Conservation (phyloP, 2,797 vertebrate species). For the Cirrhinus molitorella region DNA sequence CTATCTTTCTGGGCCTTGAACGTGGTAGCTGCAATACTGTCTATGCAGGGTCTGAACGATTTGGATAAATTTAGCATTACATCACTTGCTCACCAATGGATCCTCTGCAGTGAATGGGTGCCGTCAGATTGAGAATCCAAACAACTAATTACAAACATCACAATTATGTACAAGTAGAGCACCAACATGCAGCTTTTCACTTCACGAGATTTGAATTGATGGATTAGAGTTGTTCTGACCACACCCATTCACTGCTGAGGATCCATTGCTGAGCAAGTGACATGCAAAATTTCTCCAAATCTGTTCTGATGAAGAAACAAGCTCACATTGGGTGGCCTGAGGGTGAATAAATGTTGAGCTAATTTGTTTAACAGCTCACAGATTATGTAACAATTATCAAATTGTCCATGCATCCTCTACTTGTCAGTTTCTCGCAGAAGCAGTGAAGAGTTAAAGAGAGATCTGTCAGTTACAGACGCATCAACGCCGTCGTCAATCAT, state of each 20-base stretch:
- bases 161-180: background rate
- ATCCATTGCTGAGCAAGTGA: background rate
- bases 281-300: background rate
- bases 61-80: background rate
- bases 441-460: conserved; percentile 87
- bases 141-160: background rate
- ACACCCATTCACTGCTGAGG: background rate
- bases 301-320: background rate
- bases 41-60: background rate
- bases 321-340: background rate
- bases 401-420: conserved; percentile 3
- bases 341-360: background rate
- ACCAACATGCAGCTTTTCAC: background rate
- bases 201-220: background rate
- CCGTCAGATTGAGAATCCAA: background rate
- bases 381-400: background rate
- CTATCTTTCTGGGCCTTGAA: too few species aligned
- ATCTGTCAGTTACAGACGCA: conserved; percentile 80
- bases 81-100: background rate
- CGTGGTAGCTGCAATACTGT: too few species aligned
- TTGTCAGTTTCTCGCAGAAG: conserved; percentile 82
- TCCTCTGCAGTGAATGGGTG: background rate
- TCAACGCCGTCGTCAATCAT: conserved; percentile 79
- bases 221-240: background rate
- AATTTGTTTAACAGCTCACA: background rate